Evolutionary conservation across 2,113 vertebrate genomes (phyloP), one percentile per base, ranked within the genome.

Genomic region (Oreotrochilus melanogaster): DNA sequence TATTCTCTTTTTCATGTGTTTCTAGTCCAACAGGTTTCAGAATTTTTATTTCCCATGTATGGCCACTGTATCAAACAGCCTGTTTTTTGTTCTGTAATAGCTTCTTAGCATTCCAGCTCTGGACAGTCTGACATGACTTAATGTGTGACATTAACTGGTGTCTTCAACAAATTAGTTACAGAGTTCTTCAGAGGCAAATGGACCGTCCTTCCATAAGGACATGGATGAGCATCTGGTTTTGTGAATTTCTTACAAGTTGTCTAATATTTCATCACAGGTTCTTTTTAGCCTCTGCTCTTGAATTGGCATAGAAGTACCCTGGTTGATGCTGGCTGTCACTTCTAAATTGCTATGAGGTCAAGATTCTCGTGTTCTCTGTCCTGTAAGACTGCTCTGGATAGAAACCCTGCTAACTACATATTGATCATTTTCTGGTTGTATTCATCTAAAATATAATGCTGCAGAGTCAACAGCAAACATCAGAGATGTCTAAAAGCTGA

Each of bases 261-360:
- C 91, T 96, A 90, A 90, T 92, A 96, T 96, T 94, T 95, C 91
- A 93, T 88, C 80, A 78, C 25, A 78, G 27, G n/a, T 90, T 89
- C 87, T 93, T 96, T 96, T 86, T 94, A 94, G 50, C 37, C 39
- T 30, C 42, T 64, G 56, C 72, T 94, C 88, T 88, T 86, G 79
- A 91, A 74, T 25, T 75, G 86, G 65, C 45, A 30, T 56, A 64
- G 69, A 92, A 28, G 53, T 69, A 93, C 39, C 35, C 62, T 82
- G 57, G 39, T 72, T 84, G 88, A 81, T 90, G 61, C 43, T 15
- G 79, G 90, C 90, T 96, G 72, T 72, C 64, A 78, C 57, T 92
- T 96, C 75, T 91, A 66, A 90, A 95, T 97, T 95, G 91, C 82
- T 95, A 2, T 1, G 57, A 92, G 93, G 94, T 96, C 95, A 96